Evolutionary conservation across 2,797 vertebrate species (phyloP).

Genomic region (Trachurus trachurus): DNA sequence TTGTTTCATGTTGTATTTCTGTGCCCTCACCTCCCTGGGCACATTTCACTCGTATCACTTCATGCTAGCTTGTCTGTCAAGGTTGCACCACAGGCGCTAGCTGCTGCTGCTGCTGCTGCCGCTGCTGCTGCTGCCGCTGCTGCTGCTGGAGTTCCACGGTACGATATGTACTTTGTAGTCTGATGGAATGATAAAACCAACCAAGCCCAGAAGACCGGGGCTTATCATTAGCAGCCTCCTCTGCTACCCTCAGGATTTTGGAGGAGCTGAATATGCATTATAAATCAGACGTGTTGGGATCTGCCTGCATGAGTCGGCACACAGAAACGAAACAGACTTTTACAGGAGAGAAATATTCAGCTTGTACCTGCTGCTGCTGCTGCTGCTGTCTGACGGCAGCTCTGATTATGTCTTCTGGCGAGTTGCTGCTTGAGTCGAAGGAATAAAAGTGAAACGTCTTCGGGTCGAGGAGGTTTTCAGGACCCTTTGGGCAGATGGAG

Average conservation of each 20-base stretch:
- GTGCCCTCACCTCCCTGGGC: neutral
- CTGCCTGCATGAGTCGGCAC: slow-evolving; percentile 18
- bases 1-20: neutral
- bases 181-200: slow-evolving; percentile 11
- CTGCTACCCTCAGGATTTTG: slow-evolving; percentile 40
- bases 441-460: neutral
- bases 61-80: slow-evolving; percentile 8
- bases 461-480: neutral
- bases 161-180: neutral
- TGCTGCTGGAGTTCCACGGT: neutral
- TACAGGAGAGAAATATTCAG: neutral
- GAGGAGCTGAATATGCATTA: slow-evolving; percentile 42
- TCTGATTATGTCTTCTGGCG: neutral
- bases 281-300: slow-evolving; percentile 56
- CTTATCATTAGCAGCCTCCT: slow-evolving; percentile 44
- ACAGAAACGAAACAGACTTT: neutral
- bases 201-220: neutral
- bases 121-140: too few species aligned
- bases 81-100: neutral
- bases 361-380: neutral
- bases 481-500: slow-evolving; percentile 11
- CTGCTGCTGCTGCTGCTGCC: too few species aligned
- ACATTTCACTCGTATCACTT: slow-evolving; percentile 23
- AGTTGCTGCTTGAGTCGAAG: slow-evolving; percentile 47
- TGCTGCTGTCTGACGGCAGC: slow-evolving; percentile 21